Percentiles rank a stretch among this genome's conserved stretches.
Conservation (phyloP, 2,888 invertebrate species). For the Leucophora obtusa region DNA sequence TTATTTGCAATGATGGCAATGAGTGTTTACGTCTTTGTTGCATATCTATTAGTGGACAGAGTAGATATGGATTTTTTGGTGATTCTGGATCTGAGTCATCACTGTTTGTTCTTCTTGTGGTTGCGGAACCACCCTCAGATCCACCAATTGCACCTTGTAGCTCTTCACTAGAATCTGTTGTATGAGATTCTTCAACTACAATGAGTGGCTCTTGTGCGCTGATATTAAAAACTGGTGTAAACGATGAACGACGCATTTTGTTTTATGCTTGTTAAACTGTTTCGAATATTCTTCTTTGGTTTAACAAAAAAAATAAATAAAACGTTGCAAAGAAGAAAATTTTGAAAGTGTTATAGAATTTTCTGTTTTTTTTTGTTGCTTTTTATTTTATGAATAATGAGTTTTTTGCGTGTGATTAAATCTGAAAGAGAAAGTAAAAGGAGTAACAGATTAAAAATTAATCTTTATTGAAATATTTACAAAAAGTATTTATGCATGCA, state of each 20-base stretch:
- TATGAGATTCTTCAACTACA: constrained; percentile 88
- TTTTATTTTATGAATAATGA: too few relatives aligned
- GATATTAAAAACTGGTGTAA: constrained; percentile 81
- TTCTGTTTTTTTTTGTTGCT: background rate
- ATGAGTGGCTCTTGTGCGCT: constrained; percentile 87
- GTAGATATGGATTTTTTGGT: constrained; percentile 88
- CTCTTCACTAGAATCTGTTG: constrained; percentile 84
- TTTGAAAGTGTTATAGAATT: constrained; percentile 13
- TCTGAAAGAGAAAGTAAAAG: background rate
- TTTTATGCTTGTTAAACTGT: constrained; percentile 9
- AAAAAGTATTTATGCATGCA: too few relatives aligned
- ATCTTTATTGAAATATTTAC: too few relatives aligned
- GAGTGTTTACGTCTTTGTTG: constrained; percentile 89
- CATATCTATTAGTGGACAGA: constrained; percentile 88
- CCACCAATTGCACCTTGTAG: constrained; percentile 82
- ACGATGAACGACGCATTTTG: constrained; percentile 84
- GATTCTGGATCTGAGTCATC: constrained; percentile 85
- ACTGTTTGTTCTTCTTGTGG: constrained; percentile 79
- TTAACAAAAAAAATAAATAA: background rate
- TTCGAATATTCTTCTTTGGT: background rate
- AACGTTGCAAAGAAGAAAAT: background rate
- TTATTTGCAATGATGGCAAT: constrained; percentile 89
- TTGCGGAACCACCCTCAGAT: constrained; percentile 80
- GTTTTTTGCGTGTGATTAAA: background rate
- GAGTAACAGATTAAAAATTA: too few relatives aligned